A percentile compares a stretch with the other conserved stretches of the same genome.
phyloP scores from a whole-genome alignment of 2,888 invertebrate species.

The Ectropis crepuscularia region DNA sequence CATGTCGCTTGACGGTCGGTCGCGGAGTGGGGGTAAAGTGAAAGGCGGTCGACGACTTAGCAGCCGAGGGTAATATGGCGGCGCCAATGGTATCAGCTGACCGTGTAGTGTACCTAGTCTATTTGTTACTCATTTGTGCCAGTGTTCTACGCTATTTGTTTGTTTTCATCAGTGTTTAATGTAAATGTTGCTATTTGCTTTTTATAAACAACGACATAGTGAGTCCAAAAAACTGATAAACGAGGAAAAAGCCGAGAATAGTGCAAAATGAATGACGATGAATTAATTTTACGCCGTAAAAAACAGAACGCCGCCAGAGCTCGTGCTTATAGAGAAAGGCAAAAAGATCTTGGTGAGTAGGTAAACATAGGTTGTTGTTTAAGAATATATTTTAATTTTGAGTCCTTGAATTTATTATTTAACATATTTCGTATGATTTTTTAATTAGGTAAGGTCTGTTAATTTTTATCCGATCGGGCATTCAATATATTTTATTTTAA shows the following conservation, averaged over 20 bases:
- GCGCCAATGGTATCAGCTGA: neutral
- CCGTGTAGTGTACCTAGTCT: neutral
- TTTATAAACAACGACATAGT: neutral
- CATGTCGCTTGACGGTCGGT: too few relatives aligned
- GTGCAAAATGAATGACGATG: constrained; percentile 26
- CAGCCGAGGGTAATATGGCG: too few relatives aligned
- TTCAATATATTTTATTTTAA: neutral
- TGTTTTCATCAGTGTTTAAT: neutral
- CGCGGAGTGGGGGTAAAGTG: too few relatives aligned
- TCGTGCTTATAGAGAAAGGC: constrained; percentile 31
- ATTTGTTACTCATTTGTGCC: neutral
- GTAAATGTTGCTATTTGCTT: neutral
- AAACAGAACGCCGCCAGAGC: constrained; percentile 31
- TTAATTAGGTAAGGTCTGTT: neutral
- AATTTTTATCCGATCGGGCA: neutral
- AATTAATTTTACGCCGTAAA: constrained; percentile 32
- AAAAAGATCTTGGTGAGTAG: constrained; percentile 29
- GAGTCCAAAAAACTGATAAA: neutral
- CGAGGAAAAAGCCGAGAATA: constrained; percentile 6
- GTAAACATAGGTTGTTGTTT: constrained; percentile 5
- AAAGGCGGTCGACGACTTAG: too few relatives aligned
- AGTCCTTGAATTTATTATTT: neutral
- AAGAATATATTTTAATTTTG: neutral
- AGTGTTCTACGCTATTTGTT: neutral
- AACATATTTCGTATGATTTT: neutral